Evolutionary conservation across 2,113 vertebrate species (phyloP).

Genomic region (Monopterus albus): DNA sequence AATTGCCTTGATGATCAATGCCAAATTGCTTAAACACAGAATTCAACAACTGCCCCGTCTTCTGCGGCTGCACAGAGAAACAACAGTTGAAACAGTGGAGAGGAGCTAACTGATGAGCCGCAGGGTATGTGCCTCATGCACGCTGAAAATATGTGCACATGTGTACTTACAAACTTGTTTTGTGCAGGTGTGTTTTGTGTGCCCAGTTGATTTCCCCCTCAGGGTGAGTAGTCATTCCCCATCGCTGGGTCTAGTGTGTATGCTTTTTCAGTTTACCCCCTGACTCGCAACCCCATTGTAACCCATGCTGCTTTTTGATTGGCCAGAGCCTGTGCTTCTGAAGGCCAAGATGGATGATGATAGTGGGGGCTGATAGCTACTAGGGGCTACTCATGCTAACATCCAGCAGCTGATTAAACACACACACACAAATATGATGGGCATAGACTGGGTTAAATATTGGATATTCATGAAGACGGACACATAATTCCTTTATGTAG

Average conservation of each 20-base stretch:
- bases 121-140: neutral
- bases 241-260: constrained; percentile 30
- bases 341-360: constrained; percentile 24
- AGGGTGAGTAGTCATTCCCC: constrained; percentile 25
- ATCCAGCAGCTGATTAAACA: constrained; percentile 60
- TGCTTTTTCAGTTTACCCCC: constrained; percentile 74
- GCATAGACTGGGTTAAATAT: neutral
- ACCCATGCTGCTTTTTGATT: constrained; percentile 52
- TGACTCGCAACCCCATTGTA: constrained; percentile 38
- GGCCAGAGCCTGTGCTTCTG: constrained; percentile 49
- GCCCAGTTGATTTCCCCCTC: constrained; percentile 27
- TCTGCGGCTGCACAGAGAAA: constrained; percentile 21
- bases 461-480: neutral
- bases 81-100: neutral
- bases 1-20: constrained; percentile 59
- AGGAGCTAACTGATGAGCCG: constrained; percentile 9
- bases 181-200: constrained; percentile 9
- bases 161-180: neutral
- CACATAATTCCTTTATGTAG: neutral
- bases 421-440: constrained; percentile 1
- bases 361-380: neutral
- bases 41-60: constrained; percentile 45
- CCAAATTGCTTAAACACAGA: constrained; percentile 51
- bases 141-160: neutral
- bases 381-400: constrained; percentile 22